Base-by-base conservation (phyloP, 2,797 vertebrate species). In the Morus bassanus region DNA sequence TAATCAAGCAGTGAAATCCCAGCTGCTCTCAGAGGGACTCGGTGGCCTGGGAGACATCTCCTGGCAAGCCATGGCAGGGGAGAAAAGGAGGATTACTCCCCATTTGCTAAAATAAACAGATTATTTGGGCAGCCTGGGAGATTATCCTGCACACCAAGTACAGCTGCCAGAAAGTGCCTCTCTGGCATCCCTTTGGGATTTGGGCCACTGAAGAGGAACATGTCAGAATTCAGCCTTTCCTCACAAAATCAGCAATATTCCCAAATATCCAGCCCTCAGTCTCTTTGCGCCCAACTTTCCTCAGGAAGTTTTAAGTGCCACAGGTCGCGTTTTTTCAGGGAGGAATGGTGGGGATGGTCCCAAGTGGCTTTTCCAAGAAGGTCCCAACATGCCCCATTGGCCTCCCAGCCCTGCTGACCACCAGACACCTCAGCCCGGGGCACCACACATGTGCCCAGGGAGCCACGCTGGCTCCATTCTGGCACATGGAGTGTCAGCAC, bases 271-370 rank as follows among this genome's bases (percentile, higher is more conserved):
- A 63, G 7, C 13, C 7, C 33, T 33, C 24, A 2, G 46, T 6
- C 9, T 43, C 6, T 33, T 28, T 8, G 30, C 33, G 13, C 14
- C 13, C 51, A 64, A 2, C 46, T 64, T 45, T 33, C 59, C 24
- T 53, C 19, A 61, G n/a, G 31, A 65, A 67, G 6, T 7, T 18
- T n/a, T 13, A 21, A 64, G 17, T 65, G 24, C 30, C 43, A 3
- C 1, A 22, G 33, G 18, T 12, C 0, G 0, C 5, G 8, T 13
- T 69, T 89, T 35, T 18, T 37, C 33, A 9, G 18, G 19, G 3
- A 21, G 6, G 13, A 13, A 45, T 57, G 22, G 24, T 57, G 28
- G 28, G 17, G 28, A 37, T 30, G 28, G 24, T 59, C 72, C 39
- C 79, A 82, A 0, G 1, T 78, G 70, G 60, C 30, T 39, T 72